A percentile compares a stretch with the other conserved stretches of the same genome.
These are phyloP conservation scores for Trinorchestia longiramus DNA, from an alignment of 1,140 invertebrate genomes.

Conservation along the genomic window DNA sequence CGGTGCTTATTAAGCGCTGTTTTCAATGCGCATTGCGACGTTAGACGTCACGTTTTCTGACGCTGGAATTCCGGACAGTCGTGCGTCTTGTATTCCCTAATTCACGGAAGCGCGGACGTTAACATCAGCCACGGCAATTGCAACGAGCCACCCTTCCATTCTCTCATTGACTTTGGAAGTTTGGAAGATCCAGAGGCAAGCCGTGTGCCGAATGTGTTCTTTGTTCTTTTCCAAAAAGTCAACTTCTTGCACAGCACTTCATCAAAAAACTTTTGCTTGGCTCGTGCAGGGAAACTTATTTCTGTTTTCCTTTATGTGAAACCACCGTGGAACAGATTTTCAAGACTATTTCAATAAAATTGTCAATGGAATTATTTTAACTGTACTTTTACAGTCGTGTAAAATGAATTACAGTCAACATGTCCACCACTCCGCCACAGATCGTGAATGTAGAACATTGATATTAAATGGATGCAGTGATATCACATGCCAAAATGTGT, in stretches of 20 bases:
- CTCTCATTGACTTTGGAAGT: neutral
- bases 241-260: neutral
- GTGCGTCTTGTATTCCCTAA: conserved; percentile 6
- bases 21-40: conserved; percentile 31
- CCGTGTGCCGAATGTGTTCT: neutral
- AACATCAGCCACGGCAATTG: conserved; percentile 14
- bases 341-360: too few species aligned
- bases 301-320: neutral
- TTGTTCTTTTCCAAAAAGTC: neutral
- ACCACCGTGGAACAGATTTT: neutral
- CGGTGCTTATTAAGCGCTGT: conserved; percentile 17
- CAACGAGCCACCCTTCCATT: neutral
- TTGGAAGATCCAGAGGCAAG: neutral
- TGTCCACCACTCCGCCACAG: too few species aligned
- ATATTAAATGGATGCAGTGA: too few species aligned
- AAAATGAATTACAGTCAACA: too few species aligned
- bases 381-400: too few species aligned
- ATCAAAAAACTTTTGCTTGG: neutral
- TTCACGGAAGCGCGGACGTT: conserved; percentile 44
- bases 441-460: too few species aligned
- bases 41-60: neutral
- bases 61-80: conserved; percentile 13
- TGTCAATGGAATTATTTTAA: too few species aligned
- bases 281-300: neutral
- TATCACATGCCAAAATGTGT: too few species aligned